Evolutionary conservation across 2,113 vertebrate genomes (phyloP).

Genomic region (Colossoma macropomum): DNA sequence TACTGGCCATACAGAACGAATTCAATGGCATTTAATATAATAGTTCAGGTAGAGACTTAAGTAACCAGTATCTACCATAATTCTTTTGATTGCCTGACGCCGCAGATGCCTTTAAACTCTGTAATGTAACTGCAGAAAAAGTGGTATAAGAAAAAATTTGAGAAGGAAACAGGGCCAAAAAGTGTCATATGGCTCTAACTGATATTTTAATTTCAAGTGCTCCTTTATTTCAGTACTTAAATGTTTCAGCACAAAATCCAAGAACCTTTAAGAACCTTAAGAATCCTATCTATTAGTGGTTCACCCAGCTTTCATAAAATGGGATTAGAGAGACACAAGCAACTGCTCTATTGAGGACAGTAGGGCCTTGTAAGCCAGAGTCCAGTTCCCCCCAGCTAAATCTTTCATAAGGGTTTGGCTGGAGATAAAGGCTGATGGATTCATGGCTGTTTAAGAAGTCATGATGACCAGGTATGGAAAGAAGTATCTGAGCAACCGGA

Average conservation of each 20-base stretch:
- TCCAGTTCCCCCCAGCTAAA: not conserved
- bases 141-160: not conserved
- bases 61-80: no score
- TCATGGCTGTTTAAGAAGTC: conserved; percentile 18
- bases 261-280: not conserved
- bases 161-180: not conserved
- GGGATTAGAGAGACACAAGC: conserved; percentile 49
- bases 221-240: not conserved
- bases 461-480: not conserved
- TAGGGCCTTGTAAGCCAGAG: not conserved
- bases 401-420: not conserved
- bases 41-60: no score
- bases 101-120: no score
- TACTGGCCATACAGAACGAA: no score
- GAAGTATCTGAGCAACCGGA: not conserved
- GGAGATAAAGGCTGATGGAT: not conserved
- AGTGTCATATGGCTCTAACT: not conserved
- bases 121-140: not conserved
- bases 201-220: not conserved
- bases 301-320: conserved; percentile 51
- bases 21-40: no score
- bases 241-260: not conserved
- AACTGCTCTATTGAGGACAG: not conserved
- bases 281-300: conserved; percentile 48
- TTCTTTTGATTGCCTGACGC: no score